Evolutionary conservation across 2,888 invertebrate species (phyloP).

Genomic region (Drosophila heteroneura): DNA sequence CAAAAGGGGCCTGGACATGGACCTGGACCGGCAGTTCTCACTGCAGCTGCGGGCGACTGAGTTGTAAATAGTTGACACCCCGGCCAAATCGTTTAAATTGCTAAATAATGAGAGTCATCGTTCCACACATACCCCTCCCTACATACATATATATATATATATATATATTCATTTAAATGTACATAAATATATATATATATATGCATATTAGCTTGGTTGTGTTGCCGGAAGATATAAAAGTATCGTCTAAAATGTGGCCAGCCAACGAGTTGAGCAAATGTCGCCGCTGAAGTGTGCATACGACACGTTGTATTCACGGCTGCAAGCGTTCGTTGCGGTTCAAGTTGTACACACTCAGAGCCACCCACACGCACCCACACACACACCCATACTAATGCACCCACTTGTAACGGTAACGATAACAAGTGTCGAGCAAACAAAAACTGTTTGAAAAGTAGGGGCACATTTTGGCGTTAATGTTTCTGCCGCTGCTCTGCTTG

Average conservation of each 20-base stretch:
- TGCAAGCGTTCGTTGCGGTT: slow-evolving; percentile 43
- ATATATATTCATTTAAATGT: background rate
- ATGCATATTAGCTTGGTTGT: slow-evolving; percentile 30
- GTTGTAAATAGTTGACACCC: slow-evolving; percentile 67
- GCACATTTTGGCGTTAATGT: slow-evolving; percentile 1
- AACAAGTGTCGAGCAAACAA: slow-evolving; percentile 75
- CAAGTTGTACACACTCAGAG: slow-evolving; percentile 38
- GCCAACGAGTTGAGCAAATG: slow-evolving; percentile 51
- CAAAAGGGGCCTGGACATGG: slow-evolving; percentile 26
- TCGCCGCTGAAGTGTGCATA: slow-evolving; percentile 74
- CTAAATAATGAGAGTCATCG: slow-evolving; percentile 71
- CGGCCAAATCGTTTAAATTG: slow-evolving; percentile 74
- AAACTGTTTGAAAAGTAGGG: slow-evolving; percentile 23
- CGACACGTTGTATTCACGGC: slow-evolving; percentile 68
- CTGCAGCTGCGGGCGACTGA: slow-evolving; percentile 58
- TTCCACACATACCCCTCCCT: slow-evolving; percentile 18
- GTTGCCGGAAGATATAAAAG: slow-evolving; percentile 63
- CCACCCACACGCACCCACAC: slow-evolving; percentile 29
- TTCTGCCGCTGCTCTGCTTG: slow-evolving; percentile 30
- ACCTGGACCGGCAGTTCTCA: slow-evolving; percentile 1
- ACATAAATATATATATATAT: background rate
- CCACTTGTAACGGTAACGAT: slow-evolving; percentile 44
- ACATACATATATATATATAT: background rate
- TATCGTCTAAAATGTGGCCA: slow-evolving; percentile 61
- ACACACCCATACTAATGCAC: slow-evolving; percentile 1